phyloP scores from a whole-genome alignment of 2,797 vertebrate genomes.

The Myoxocephalus aenaeus region DNA sequence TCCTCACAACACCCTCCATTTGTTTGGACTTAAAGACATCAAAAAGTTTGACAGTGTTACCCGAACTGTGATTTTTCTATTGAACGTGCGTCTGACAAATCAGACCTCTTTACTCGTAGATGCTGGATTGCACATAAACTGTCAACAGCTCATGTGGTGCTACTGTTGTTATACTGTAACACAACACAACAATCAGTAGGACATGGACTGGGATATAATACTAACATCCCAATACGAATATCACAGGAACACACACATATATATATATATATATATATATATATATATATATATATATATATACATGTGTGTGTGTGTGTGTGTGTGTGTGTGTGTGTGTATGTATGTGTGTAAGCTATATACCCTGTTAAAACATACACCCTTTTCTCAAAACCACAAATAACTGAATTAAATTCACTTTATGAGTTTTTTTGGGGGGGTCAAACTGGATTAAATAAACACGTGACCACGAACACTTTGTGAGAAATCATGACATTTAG shows the following conservation, averaged over 20 bases:
- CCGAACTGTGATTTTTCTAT: not conserved
- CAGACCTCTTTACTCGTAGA: too few relatives aligned
- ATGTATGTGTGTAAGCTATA: too few relatives aligned
- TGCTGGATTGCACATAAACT: not conserved
- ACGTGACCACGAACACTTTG: not conserved
- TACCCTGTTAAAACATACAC: not conserved
- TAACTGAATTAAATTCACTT: not conserved
- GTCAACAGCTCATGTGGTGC: not conserved
- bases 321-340: too few relatives aligned
- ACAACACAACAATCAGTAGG: not conserved
- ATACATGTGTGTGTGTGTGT: too few relatives aligned
- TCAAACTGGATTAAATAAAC: not conserved
- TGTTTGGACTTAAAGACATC: not conserved
- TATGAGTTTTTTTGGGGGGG: not conserved
- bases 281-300: too few relatives aligned
- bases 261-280: too few relatives aligned
- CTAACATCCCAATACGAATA: not conserved
- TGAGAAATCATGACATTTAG: not conserved
- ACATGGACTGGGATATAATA: not conserved
- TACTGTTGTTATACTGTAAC: not conserved
- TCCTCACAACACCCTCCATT: not conserved
- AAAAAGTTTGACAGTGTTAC: not conserved
- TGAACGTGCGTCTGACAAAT: not conserved
- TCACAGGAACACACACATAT: not conserved
- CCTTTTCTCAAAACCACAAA: not conserved